These are phyloP conservation scores for Albula goreensis DNA, from an alignment of 2,113 vertebrate species.

Conservation along the genomic window DNA sequence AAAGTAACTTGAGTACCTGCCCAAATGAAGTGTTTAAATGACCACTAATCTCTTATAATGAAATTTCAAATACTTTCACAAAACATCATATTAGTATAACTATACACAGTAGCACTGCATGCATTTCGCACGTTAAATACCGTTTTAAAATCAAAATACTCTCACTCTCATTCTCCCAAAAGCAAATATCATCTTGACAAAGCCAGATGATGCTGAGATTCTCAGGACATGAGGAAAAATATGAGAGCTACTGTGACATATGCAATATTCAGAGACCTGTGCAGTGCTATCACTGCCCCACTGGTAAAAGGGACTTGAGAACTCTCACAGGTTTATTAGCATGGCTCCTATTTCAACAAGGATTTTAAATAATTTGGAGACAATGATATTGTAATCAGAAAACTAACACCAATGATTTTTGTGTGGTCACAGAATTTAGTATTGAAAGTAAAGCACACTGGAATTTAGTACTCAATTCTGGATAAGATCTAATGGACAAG, in stretches of 20 bases:
- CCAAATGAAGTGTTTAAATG: conserved; percentile 33
- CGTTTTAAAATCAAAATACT: conserved; percentile 40
- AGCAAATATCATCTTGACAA: conserved; percentile 23
- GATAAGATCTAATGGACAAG: not conserved
- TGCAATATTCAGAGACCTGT: conserved; percentile 1
- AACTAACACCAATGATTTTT: not conserved
- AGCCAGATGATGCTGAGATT: conserved; percentile 20
- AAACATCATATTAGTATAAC: conserved; percentile 64
- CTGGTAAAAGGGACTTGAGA: not conserved
- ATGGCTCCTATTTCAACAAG: not conserved
- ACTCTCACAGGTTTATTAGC: not conserved
- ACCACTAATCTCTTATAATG: conserved; percentile 70
- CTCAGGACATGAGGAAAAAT: conserved; percentile 41
- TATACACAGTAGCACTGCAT: conserved; percentile 48
- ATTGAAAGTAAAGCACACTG: not conserved
- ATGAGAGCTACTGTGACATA: conserved; percentile 16
- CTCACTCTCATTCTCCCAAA: conserved; percentile 13
- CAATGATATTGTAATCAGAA: not conserved
- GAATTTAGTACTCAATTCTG: not conserved
- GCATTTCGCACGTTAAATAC: conserved; percentile 50
- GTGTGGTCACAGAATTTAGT: too few relatives aligned
- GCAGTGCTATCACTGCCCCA: not conserved
- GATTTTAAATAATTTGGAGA: not conserved
- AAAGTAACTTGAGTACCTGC: not conserved
- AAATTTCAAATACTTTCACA: conserved; percentile 71